Conservation (phyloP, 1,140 invertebrate genomes). For the Chlorops oryzae region DNA sequence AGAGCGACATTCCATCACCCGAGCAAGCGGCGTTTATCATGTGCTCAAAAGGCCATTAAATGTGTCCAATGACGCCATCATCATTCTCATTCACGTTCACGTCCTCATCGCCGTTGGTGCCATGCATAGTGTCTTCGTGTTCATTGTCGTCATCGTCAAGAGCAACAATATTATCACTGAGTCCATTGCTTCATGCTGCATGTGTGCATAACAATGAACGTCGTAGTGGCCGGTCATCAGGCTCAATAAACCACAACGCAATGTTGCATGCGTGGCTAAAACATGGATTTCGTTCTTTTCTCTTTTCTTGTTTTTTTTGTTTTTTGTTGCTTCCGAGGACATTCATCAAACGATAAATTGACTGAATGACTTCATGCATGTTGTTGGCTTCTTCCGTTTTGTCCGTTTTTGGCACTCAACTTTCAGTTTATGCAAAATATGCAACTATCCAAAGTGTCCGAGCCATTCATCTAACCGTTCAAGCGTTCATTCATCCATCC, state of each 20-base stretch:
- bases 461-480: too few species aligned
- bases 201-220: conserved; percentile 19
- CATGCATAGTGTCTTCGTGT: conserved; percentile 16
- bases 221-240: conserved; percentile 6
- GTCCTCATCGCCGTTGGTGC: not conserved
- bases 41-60: conserved; percentile 48
- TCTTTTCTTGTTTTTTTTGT: too few species aligned
- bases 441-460: too few species aligned
- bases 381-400: conserved; percentile 32
- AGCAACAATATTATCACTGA: not conserved
- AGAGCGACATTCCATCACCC: conserved; percentile 45
- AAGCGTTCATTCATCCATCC: not conserved
- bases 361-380: conserved; percentile 47
- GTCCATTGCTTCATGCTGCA: not conserved
- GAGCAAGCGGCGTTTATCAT: conserved; percentile 47
- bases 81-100: not conserved
- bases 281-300: conserved; percentile 29
- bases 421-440: too few species aligned
- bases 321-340: too few species aligned
- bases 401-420: not conserved
- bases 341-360: conserved; percentile 49
- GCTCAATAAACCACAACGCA: too few species aligned
- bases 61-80: conserved; percentile 29
- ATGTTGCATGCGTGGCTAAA: too few species aligned
- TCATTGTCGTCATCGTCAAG: conserved; percentile 18